Percentiles rank a stretch among this genome's conserved stretches.
phyloP scores from a whole-genome alignment of 2,888 invertebrate genomes.

The Leucophenga maculata region DNA sequence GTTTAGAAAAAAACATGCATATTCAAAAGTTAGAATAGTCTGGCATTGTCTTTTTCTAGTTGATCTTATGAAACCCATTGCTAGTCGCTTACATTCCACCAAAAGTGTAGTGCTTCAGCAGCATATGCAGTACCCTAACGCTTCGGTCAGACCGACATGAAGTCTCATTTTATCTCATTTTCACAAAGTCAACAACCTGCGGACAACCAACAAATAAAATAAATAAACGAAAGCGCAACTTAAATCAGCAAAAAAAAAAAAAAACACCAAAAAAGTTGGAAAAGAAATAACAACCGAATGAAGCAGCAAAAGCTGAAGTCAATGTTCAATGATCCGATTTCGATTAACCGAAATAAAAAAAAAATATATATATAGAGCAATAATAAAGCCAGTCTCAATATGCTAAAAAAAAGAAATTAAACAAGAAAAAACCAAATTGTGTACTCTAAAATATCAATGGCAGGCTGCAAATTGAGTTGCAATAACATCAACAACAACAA shows the following conservation, averaged over 20 bases:
- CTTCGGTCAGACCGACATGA: too few relatives aligned
- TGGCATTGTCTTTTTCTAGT: too few relatives aligned
- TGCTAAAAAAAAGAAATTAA: not conserved
- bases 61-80: too few relatives aligned
- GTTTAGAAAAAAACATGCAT: too few relatives aligned
- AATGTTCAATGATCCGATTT: constrained; percentile 59
- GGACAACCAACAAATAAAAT: not conserved
- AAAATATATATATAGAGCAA: not conserved
- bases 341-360: constrained; percentile 37
- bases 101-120: too few relatives aligned
- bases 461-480: constrained; percentile 17
- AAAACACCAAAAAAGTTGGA: not conserved
- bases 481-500: not conserved
- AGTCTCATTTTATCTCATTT: too few relatives aligned
- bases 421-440: constrained; percentile 10
- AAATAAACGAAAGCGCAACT: constrained; percentile 2
- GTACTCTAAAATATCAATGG: constrained; percentile 32
- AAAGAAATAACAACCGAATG: constrained; percentile 10
- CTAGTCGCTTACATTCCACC: too few relatives aligned
- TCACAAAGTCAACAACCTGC: too few relatives aligned
- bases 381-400: constrained; percentile 18
- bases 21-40: too few relatives aligned
- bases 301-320: constrained; percentile 37
- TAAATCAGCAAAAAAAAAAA: not conserved
- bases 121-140: not conserved